These are phyloP conservation scores for Yasuhikotakia modesta DNA, from an alignment of 2,797 vertebrate species.

Conservation along the genomic window DNA sequence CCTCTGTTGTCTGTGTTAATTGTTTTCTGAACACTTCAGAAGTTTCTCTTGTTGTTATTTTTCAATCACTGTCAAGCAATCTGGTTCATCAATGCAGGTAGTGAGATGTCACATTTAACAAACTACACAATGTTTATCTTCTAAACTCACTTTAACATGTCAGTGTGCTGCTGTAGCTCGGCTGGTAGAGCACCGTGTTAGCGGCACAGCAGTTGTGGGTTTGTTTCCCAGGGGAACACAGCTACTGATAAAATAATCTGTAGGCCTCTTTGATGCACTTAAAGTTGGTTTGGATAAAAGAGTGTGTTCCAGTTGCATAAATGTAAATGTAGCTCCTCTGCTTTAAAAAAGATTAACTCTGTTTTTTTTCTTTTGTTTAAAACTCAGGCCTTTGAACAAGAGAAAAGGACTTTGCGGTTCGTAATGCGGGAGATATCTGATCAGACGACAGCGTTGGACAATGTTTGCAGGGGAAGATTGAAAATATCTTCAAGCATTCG, in stretches of 20 bases:
- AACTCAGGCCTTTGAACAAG: conserved; percentile 9
- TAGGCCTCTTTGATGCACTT: no score
- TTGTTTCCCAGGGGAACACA: no score
- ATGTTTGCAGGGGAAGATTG: conserved; percentile 51
- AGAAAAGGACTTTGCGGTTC: conserved; percentile 3
- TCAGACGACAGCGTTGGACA: conserved; percentile 38
- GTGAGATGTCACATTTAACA: background rate
- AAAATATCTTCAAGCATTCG: conserved; percentile 48
- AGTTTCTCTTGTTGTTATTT: conserved; percentile 3
- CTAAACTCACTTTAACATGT: background rate
- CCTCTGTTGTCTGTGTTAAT: conserved; percentile 3
- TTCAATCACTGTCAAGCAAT: background rate
- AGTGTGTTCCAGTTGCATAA: no score
- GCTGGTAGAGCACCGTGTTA: no score
- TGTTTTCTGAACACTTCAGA: background rate
- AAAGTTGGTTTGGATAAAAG: no score
- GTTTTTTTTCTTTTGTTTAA: background rate
- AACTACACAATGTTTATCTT: background rate
- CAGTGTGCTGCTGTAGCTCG: background rate
- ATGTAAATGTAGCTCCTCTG: no score
- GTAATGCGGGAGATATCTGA: conserved; percentile 20
- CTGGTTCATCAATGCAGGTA: background rate
- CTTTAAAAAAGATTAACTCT: background rate
- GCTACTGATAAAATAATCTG: no score
- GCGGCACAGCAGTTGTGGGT: no score